Evolutionary conservation across 2,888 invertebrate genomes (phyloP).

Genomic region (Ashinkailepas kermadecensis): DNA sequence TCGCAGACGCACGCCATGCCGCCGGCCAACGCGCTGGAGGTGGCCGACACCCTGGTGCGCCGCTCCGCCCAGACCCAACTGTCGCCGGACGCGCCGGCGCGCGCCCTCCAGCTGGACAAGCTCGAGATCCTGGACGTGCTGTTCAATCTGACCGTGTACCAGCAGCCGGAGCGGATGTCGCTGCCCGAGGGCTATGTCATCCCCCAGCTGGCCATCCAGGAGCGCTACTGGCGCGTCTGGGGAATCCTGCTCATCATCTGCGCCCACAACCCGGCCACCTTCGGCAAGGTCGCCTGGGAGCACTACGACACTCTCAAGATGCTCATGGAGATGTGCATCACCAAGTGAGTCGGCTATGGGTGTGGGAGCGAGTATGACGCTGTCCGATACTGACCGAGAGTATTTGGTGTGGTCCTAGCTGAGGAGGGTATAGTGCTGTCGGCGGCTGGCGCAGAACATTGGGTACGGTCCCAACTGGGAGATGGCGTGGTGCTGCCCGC

Average conservation of each 20-base stretch:
- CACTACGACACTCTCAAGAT: conserved; percentile 82
- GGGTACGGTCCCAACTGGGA: too few species aligned
- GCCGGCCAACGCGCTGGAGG: conserved; percentile 22
- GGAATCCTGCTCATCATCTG: conserved; percentile 73
- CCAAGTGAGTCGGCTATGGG: conserved; percentile 55
- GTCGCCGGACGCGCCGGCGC: conserved; percentile 30
- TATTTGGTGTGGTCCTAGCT: too few species aligned
- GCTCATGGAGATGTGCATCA: conserved; percentile 94
- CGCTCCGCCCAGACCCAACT: conserved; percentile 30
- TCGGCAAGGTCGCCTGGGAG: conserved; percentile 79
- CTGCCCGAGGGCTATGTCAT: conserved; percentile 77
- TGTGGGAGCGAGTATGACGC: too few species aligned
- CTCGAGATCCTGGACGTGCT: conserved; percentile 76
- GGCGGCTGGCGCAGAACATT: too few species aligned
- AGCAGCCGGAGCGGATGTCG: conserved; percentile 84
- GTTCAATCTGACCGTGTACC: conserved; percentile 82
- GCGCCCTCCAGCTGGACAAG: conserved; percentile 39
- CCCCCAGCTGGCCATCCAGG: conserved; percentile 82
- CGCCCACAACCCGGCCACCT: conserved; percentile 82
- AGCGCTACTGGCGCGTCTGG: conserved; percentile 93
- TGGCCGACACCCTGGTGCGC: conserved; percentile 56
- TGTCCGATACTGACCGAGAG: too few species aligned
- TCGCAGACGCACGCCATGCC: conserved; percentile 4
- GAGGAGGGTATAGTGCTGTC: too few species aligned
- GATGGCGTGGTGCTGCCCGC: too few species aligned